Conservation (phyloP, 2,797 vertebrate genomes). For the Threskiornis aethiopicus region DNA sequence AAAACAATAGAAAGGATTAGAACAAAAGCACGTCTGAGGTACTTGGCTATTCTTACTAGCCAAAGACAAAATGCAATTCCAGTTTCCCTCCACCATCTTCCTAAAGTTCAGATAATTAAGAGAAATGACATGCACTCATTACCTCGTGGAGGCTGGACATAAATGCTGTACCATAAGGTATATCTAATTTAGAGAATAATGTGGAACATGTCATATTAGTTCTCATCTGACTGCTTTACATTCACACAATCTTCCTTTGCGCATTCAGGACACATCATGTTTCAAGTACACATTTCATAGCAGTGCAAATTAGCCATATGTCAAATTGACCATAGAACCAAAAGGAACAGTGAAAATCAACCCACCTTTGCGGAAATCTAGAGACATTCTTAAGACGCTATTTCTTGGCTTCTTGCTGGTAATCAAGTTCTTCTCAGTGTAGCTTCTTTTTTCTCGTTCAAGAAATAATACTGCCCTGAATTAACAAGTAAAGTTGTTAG, state of each 20-base stretch:
- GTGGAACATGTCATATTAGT: background rate
- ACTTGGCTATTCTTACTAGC: background rate
- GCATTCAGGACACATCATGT: background rate
- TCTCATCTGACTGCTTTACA: background rate
- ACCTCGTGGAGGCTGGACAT: background rate
- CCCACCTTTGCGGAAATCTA: slow-evolving; percentile 92
- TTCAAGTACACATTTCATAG: background rate
- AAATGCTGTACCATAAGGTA: background rate
- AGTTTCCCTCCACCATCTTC: background rate
- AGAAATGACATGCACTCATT: background rate
- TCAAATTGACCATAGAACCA: background rate
- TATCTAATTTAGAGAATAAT: background rate
- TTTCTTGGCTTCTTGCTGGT: slow-evolving; percentile 78
- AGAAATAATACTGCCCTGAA: slow-evolving; percentile 87
- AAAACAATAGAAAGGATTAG: background rate
- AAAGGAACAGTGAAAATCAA: background rate
- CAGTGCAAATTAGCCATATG: background rate
- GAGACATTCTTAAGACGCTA: slow-evolving; percentile 86
- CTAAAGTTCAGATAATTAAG: background rate
- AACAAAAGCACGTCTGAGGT: background rate
- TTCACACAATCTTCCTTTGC: background rate
- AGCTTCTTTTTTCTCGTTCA: slow-evolving; percentile 86
- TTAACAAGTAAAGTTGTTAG: background rate
- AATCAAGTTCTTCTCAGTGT: slow-evolving; percentile 75
- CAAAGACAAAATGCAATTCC: background rate